A percentile compares a stretch with the other conserved stretches of the same genome.
Conservation (phyloP, 1,140 invertebrate species). For the Cherax quadricarinatus region DNA sequence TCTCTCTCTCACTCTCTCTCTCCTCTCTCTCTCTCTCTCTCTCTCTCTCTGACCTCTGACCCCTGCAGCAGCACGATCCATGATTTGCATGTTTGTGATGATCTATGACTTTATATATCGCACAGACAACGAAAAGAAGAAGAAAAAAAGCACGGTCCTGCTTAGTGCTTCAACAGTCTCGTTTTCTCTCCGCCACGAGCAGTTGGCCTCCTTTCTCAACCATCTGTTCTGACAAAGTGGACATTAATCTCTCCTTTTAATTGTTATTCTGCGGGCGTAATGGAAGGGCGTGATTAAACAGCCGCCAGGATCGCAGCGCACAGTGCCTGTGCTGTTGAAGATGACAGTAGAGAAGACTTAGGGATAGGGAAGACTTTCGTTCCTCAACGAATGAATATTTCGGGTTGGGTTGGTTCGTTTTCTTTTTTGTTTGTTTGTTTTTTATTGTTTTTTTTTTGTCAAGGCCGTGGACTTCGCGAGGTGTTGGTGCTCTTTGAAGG, state of each 20-base stretch:
- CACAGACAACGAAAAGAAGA: neutral
- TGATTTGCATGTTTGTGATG: slow-evolving; percentile 10
- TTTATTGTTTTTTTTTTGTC: no score
- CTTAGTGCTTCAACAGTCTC: neutral
- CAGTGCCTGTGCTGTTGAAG: no score
- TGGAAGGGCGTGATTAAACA: neutral
- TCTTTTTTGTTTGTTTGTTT: no score
- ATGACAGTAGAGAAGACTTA: no score
- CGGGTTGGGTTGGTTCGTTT: no score
- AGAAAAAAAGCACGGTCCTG: neutral
- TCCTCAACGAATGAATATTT: no score
- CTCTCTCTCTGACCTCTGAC: neutral
- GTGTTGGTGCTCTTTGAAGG: no score
- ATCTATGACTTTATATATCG: slow-evolving; percentile 12
- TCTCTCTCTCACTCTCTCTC: no score
- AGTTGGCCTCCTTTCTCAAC: neutral
- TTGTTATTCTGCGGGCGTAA: neutral
- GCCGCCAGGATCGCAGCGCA: no score
- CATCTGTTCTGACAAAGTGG: neutral
- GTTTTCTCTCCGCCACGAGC: neutral
- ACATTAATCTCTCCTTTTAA: neutral
- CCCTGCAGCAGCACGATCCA: neutral
- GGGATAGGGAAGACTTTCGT: no score
- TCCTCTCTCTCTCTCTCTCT: neutral
- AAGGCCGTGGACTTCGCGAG: no score